Conservation (phyloP, 2,113 vertebrate species). For the Cebus imitator region DNA sequence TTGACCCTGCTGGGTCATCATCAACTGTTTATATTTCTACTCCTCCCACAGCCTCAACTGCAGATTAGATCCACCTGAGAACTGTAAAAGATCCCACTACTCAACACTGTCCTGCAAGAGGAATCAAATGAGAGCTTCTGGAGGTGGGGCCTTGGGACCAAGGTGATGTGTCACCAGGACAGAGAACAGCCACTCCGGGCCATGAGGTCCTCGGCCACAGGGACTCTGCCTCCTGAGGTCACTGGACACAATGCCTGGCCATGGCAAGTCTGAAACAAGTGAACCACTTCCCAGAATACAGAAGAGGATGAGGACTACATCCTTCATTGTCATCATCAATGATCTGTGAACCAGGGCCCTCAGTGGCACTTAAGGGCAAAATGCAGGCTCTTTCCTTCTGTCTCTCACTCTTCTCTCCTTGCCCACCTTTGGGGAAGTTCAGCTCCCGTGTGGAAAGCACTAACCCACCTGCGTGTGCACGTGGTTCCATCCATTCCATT, state of each 20-base stretch:
- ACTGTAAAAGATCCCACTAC: too few species aligned
- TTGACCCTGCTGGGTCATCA: not conserved
- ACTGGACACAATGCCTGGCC: too few species aligned
- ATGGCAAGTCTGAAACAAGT: not conserved
- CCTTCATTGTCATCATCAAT: too few species aligned
- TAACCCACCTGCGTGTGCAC: not conserved
- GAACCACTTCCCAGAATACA: not conserved
- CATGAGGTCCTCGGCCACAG: not conserved
- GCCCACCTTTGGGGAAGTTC: not conserved
- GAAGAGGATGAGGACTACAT: not conserved
- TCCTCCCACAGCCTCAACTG: not conserved
- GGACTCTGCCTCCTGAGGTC: not conserved
- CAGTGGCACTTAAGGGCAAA: not conserved
- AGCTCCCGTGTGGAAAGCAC: not conserved
- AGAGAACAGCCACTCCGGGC: not conserved
- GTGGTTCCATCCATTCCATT: too few species aligned
- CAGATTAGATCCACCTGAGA: not conserved
- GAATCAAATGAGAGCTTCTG: not conserved
- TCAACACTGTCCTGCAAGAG: not conserved
- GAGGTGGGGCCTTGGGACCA: not conserved
- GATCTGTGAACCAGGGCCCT: not conserved
- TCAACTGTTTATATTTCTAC: not conserved
- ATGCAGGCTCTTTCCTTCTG: rapidly evolving
- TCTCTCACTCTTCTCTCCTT: too few species aligned
- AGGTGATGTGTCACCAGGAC: rapidly evolving